phyloP scores from a whole-genome alignment of 2,888 invertebrate genomes.

The Erebia aethiops region DNA sequence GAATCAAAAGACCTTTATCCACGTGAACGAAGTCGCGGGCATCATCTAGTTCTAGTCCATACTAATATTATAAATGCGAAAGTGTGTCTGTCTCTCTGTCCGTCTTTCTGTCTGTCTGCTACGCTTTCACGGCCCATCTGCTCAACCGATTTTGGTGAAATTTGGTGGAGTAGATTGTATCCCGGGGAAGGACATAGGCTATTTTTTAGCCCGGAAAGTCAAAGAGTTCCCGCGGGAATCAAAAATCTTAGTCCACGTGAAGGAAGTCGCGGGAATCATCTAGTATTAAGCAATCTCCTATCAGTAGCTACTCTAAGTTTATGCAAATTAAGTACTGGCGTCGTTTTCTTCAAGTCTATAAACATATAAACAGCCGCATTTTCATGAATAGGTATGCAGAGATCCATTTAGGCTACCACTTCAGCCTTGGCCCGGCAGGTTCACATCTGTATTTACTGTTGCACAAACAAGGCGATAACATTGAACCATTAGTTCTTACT shows the following conservation, averaged over 20 bases:
- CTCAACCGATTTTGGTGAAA: too few species aligned
- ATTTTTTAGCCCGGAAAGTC: too few species aligned
- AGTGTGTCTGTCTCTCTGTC: too few species aligned
- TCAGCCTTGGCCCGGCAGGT: slow-evolving; percentile 27
- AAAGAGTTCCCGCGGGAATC: too few species aligned
- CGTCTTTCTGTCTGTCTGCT: too few species aligned
- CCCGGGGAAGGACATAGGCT: too few species aligned
- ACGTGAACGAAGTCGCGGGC: neutral
- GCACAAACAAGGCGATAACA: slow-evolving; percentile 15
- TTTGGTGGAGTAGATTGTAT: too few species aligned
- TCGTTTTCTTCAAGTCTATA: slow-evolving; percentile 16
- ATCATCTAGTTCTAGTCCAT: too few species aligned
- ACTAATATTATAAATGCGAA: too few species aligned
- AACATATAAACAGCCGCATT: slow-evolving; percentile 18
- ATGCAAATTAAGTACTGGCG: slow-evolving; percentile 19
- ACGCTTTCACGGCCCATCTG: too few species aligned
- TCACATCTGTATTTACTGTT: slow-evolving; percentile 19
- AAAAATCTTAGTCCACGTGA: neutral
- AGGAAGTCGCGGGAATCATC: too few species aligned
- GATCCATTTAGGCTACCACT: slow-evolving; percentile 16
- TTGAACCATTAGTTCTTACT: neutral
- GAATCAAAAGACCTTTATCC: too few species aligned
- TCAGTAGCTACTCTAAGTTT: slow-evolving; percentile 9
- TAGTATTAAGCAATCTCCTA: slow-evolving; percentile 7
- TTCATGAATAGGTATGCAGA: slow-evolving; percentile 31